Conservation (phyloP, 2,888 invertebrate species). For the Synanthedon formicaeformis region DNA sequence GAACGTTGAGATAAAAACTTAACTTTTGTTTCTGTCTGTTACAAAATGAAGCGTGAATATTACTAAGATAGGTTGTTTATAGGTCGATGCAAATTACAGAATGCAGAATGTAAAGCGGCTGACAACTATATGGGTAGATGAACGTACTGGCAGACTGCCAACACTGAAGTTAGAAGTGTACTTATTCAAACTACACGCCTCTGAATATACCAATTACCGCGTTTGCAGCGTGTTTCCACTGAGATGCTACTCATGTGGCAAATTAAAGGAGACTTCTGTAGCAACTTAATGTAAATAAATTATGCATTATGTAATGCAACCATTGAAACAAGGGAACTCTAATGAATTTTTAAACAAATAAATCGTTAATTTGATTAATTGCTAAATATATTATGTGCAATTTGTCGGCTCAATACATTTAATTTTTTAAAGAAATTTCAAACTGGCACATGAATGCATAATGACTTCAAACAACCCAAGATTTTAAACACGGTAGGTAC, state of each 20-base stretch:
- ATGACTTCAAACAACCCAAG: background rate
- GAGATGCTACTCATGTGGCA: background rate
- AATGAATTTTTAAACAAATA: no score
- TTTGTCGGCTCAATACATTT: no score
- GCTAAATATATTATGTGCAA: no score
- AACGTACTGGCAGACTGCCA: background rate
- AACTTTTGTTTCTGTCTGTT: background rate
- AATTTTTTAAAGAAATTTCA: no score
- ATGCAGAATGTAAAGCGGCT: background rate
- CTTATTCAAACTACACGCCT: background rate
- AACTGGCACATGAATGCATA: background rate
- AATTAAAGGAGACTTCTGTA: no score
- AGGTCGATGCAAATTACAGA: background rate
- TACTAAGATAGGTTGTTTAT: background rate
- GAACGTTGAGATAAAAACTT: background rate
- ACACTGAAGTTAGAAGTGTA: background rate
- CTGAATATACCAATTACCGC: background rate
- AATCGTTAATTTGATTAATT: no score
- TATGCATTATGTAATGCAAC: no score
- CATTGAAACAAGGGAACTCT: no score
- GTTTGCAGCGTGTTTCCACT: background rate
- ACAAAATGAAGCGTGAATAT: background rate
- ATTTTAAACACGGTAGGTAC: background rate
- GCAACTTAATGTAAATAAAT: no score
- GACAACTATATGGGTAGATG: background rate